A percentile compares a stretch with the other conserved stretches of the same genome.
These are phyloP conservation scores for Morelia viridis DNA, from an alignment of 2,797 vertebrate species.

Conservation along the genomic window DNA sequence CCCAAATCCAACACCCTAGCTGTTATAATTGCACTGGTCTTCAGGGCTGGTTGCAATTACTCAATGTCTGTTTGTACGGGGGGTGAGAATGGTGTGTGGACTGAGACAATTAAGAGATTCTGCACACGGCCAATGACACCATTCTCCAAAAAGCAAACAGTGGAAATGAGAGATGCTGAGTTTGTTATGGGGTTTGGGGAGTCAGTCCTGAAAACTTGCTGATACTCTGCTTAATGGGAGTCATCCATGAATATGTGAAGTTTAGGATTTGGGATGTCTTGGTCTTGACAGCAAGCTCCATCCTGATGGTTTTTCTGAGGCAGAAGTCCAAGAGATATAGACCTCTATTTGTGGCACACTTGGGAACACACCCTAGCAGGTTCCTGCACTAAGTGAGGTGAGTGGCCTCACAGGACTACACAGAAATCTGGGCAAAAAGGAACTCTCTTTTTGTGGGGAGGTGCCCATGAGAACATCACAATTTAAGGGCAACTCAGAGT, in stretches of 20 bases:
- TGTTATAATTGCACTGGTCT: background rate
- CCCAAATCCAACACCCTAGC: background rate
- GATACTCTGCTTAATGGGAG: background rate
- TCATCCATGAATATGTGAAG: background rate
- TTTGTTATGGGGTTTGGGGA: background rate
- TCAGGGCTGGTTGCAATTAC: background rate
- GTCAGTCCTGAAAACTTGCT: background rate
- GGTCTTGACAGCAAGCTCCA: background rate
- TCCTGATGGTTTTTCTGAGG: too few species aligned
- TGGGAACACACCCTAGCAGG: background rate
- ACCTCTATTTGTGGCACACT: background rate
- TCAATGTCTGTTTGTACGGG: background rate
- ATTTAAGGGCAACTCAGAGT: background rate
- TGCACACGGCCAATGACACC: background rate
- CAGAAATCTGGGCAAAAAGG: background rate
- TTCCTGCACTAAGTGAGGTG: background rate
- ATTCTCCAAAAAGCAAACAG: background rate
- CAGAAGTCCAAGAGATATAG: background rate
- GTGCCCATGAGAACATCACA: background rate
- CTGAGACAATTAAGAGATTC: background rate
- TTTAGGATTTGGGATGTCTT: background rate
- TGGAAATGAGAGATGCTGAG: background rate
- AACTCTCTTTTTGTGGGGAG: background rate
- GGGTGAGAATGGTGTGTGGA: background rate
- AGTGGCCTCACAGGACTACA: background rate